Base-by-base conservation (phyloP, 2,113 vertebrate species). In the Perca flavescens region DNA sequence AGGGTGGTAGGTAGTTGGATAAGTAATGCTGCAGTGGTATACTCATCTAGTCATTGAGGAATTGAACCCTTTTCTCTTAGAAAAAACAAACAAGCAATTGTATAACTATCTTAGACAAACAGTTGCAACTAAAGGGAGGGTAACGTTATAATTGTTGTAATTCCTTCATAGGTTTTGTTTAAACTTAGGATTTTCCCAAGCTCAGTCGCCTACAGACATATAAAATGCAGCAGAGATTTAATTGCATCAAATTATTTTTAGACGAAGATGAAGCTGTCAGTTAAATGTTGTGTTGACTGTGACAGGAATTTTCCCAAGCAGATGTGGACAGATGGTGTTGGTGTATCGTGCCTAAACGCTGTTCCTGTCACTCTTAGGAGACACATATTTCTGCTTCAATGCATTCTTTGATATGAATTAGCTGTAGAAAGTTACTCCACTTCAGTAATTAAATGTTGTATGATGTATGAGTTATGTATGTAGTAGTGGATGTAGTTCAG, bases 251-350 rank as follows among this genome's bases (percentile, higher is more conserved):
- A 34, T 64, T 46, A 70, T 58, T 58, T 64, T 57, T 64, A 60
- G 73, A 40, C 0, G 13, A 67, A 54, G 19, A 79, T 3, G 7
- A 13, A 56, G 40, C 64, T 80, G 54, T 67, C 66, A 31, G 16
- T 47, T 11, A 25, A 43, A 66, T 7, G 70, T 46, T 70, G 63
- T 25, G 34, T 69, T 86, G 3, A 47, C 53, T 68, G 43, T 36
- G 53, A 73, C 53, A 72, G 11, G 28, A 71, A 15, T 17, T 66
- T 77, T 67, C 31, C 47, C 62, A 52, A 61, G 43, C 77, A 85
- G 63, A 77, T 66, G 63, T 81, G 73, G 68, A 84, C 77, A 81
- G 82, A 84, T 71, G 82, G 52, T 56, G 75, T 31, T 40, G 53
- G 9, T 74, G 69, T 43, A 19, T 80, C 58, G 25, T 21, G n/a